Evolutionary conservation across 2,113 vertebrate species (phyloP), one percentile per base, ranked within the genome.

Genomic region (Melierax canorus): DNA sequence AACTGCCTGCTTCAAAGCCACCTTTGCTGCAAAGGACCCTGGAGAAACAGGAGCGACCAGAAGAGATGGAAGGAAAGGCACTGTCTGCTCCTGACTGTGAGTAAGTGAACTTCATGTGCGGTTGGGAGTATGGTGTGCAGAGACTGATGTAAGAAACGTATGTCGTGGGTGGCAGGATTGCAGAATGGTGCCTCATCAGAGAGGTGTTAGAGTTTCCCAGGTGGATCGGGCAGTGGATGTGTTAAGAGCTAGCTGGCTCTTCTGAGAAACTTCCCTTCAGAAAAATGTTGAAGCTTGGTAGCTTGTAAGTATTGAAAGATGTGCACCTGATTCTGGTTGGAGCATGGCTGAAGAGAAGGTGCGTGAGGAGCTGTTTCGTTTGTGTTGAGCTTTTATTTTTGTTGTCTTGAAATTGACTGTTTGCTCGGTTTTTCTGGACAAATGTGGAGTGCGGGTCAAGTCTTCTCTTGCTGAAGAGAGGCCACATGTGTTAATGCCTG

Each of bases 101-200:
- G 72, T 64, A 86, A 78, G 11, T 0, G 0, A 75, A 20, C 15
- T 79, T 62, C 41, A 3, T 0, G 0, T 14, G 21, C 0, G 1
- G 1, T 60, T 82, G 15, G 36, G 46, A 67, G 13, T 34, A 2
- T 4, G 36, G 46, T 38, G 1, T 9, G 46, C 3, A 15, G 64
- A 30, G 45, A 4, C 29, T 20, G 32, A 22, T 27, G 2, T 0
- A 4, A 22, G 22, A 59, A n/a, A 5, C 1, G 24, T 10, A 1
- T 22, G 12, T 12, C 2, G 24, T 8, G 32, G 24, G 12, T 21
- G 29, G 41, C 13, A 73, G 71, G 16, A 3, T 7, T 64, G 45
- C 11, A n/a, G 43, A 23, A 11, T 9, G 32, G 29, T 55, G 46
- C 22, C 51, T 58, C 8, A 0, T 13, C 6, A 10, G 53, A 63